A percentile compares a stretch with the other conserved stretches of the same genome.
These are phyloP conservation scores for Acromyrmex heyeri DNA, from an alignment of 1,140 invertebrate genomes.

Conservation along the genomic window DNA sequence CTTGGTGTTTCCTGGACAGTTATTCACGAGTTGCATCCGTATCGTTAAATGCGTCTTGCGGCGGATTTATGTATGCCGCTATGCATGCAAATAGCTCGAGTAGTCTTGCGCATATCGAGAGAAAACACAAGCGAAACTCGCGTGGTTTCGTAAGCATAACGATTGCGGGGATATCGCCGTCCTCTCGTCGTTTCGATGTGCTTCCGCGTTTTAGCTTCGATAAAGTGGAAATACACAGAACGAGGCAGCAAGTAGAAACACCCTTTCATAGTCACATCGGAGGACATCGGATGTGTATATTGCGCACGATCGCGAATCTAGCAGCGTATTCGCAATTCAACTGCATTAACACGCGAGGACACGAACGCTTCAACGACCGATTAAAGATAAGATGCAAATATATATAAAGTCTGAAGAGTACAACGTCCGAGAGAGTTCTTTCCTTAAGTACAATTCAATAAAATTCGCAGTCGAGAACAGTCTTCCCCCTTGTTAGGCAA, in stretches of 20 bases:
- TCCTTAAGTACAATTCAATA: neutral
- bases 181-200: slow-evolving; percentile 11
- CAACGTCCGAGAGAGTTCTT: neutral
- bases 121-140: slow-evolving; percentile 48
- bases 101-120: slow-evolving; percentile 49
- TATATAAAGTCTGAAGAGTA: slow-evolving; percentile 27
- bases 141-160: slow-evolving; percentile 40
- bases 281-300: neutral
- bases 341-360: slow-evolving; percentile 47
- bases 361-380: slow-evolving; percentile 39
- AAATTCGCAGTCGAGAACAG: slow-evolving; percentile 21
- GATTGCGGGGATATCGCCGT: slow-evolving; percentile 32
- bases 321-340: slow-evolving; percentile 5
- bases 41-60: slow-evolving; percentile 43
- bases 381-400: slow-evolving; percentile 41
- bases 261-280: slow-evolving; percentile 33
- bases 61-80: slow-evolving; percentile 40
- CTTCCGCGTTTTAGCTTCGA: slow-evolving; percentile 31
- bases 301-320: neutral
- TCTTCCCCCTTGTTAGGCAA: neutral
- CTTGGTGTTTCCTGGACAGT: slow-evolving; percentile 10
- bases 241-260: slow-evolving; percentile 34
- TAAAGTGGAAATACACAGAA: slow-evolving; percentile 38
- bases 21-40: slow-evolving; percentile 12
- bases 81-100: slow-evolving; percentile 55